Base-by-base conservation (phyloP, 2,888 invertebrate species). In the Phortica okadai region DNA sequence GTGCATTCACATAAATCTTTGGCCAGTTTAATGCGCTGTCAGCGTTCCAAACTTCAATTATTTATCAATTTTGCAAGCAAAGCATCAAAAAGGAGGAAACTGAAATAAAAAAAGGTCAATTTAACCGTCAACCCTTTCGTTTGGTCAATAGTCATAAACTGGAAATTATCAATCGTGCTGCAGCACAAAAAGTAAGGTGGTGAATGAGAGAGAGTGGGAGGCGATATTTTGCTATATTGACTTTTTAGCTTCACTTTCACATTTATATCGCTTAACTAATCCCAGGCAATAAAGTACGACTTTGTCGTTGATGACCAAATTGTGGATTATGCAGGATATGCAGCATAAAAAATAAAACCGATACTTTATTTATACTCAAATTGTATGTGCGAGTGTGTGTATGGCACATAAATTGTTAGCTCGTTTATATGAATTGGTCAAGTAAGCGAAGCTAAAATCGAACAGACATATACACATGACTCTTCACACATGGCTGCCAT, bases 221-320 rank as follows among this genome's bases (percentile, higher is more conserved):
- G 16, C 69, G 81, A 82, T 81, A 81, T 81, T 76, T 82, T 77
- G 58, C 33, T 73, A 58, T 77, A 79, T 72, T 72, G 44, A 72
- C 56, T 72, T 16, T 16, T 33, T 21, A 72, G 16, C 44, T 16
- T 6, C 78, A 81, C 79, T 80, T 76, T 73, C 75, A 44, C 44
- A 44, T 56, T 59, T 70, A 67, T 67, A 44, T 54, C 42, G 64
- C 74, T 74, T 64, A 74, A 78, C 85, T 86, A 86, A 86, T 86
- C 85, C 85, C 69, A 76, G 79, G 81, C 85, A 86, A 86, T 86
- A 86, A 86, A 86, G 87, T 83, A 84, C 85, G 83, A 82, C 81
- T 86, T 82, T 80, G 78, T 80, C 80, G 79, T 50, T 75, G 75
- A 72, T 72, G 72, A 64, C 75, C 75, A 72, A 62, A 64, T 58